Percentiles rank a stretch among this genome's conserved stretches.
These are phyloP conservation scores for Syngnathus acus DNA, from an alignment of 2,797 vertebrate genomes.

Conservation along the genomic window DNA sequence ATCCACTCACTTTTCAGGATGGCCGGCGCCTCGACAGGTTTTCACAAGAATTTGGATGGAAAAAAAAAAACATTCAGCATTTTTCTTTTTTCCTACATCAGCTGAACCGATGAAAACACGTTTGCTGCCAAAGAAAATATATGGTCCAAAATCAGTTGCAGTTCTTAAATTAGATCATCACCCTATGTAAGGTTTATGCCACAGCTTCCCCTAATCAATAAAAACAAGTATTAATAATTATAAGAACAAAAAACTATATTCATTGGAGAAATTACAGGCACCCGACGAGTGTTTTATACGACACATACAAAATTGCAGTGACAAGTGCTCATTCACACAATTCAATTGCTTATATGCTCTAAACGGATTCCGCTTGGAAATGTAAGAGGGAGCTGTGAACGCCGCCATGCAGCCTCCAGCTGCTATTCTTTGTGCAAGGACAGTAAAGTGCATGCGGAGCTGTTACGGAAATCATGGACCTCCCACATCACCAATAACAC, in stretches of 20 bases:
- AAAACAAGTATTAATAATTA: too few species aligned
- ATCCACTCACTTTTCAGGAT: conserved; percentile 70
- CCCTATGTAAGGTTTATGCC: too few species aligned
- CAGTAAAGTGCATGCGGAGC: background rate
- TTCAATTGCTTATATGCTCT: background rate
- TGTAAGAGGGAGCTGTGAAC: background rate
- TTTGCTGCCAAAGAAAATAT: background rate
- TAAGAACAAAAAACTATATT: too few species aligned
- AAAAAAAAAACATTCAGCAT: background rate
- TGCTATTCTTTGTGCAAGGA: background rate
- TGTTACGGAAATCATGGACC: background rate
- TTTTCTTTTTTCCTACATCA: background rate
- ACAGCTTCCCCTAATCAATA: too few species aligned
- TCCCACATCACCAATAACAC: background rate
- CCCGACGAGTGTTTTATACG: too few species aligned
- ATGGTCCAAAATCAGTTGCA: background rate
- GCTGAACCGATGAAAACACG: too few species aligned
- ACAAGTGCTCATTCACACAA: background rate
- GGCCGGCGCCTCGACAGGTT: background rate
- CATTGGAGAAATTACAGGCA: too few species aligned
- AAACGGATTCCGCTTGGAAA: background rate
- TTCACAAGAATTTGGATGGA: background rate
- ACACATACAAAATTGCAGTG: background rate
- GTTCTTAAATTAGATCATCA: too few species aligned
- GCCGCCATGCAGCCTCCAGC: background rate